Percentiles rank a stretch among this genome's conserved stretches.
Evolutionary conservation across 1,140 invertebrate genomes (phyloP).

Genomic region (Cecropterus lyciades): DNA sequence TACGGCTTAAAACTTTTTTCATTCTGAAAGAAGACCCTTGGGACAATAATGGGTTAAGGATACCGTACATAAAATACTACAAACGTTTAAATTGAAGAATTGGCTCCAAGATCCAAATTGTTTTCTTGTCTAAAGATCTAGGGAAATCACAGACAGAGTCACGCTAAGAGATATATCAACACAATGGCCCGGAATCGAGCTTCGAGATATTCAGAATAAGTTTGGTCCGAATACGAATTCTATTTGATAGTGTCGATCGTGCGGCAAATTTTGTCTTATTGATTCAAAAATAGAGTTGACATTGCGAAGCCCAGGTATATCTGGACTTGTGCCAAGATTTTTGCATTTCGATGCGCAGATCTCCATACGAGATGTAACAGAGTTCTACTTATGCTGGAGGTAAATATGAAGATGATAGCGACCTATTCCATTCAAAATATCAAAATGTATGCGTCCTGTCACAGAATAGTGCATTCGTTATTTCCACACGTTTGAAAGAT

Average conservation of each 20-base stretch:
- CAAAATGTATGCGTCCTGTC: slow-evolving; percentile 1
- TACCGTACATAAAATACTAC: no score
- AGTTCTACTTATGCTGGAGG: slow-evolving; percentile 4
- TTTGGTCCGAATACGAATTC: slow-evolving; percentile 24
- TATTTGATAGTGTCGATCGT: slow-evolving; percentile 16
- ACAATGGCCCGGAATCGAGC: slow-evolving; percentile 26
- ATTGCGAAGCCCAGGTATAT: slow-evolving; percentile 8
- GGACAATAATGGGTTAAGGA: no score
- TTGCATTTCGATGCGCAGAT: slow-evolving; percentile 30
- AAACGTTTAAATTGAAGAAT: no score
- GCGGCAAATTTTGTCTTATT: slow-evolving; percentile 1
- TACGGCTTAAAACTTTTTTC: no score
- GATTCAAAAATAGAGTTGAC: slow-evolving; percentile 19
- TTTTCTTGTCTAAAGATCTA: no score
- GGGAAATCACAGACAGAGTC: slow-evolving; percentile 10
- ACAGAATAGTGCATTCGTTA: not conserved
- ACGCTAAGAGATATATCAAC: slow-evolving; percentile 19
- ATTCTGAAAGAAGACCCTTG: no score
- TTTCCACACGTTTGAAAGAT: not conserved
- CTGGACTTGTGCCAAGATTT: slow-evolving; percentile 28
- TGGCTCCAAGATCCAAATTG: no score
- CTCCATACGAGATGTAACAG: slow-evolving; percentile 33
- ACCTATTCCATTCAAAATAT: slow-evolving; percentile 1
- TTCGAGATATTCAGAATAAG: slow-evolving; percentile 31
- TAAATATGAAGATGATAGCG: slow-evolving; percentile 33